Base-by-base conservation (phyloP, 2,888 invertebrate species). In the Achlya flavicornis region DNA sequence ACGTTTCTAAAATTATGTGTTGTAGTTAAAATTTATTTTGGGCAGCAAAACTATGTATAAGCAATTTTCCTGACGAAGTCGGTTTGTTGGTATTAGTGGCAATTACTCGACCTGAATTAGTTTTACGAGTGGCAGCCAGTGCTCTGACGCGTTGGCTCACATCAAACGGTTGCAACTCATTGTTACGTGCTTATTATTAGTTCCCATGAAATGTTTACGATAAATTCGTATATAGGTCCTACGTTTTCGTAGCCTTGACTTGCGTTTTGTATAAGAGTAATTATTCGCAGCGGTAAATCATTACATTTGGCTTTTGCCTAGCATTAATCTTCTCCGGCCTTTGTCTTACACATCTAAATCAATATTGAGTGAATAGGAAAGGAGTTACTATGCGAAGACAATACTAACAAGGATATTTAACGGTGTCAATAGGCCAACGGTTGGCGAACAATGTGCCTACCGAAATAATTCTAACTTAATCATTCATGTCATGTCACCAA, bases 111-210 rank as follows among this genome's bases (percentile, higher is more conserved):
- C 81, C 85, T 88, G 85, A 91, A 89, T 91, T 92, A 90, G 88
- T 90, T 93, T 92, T 89, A 92, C 89, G 91, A 92, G 86, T 86
- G 83, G 79, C 79, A 77, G 84, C 83, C 79, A 80, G 78, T 67
- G 81, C 80, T 85, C 80, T 91, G 91, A 90, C 90, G 89, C 82
- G 85, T 76, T 83, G 75, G 85, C 86, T 82, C 86, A 86, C 86
- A 90, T 88, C 89, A 86, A 88, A 86, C 77, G 83, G 79, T 80
- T 74, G 77, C 80, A 80, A 85, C 84, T 90, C 87, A 91, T 92
- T 92, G 92, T 92, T 92, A 88, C 87, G 77, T 84, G 87, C 88
- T 85, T 92, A 91, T 92, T 91, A 91, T 91, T 92, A 90, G 89
- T 90, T 87, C 82, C 77, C 86, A 79, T 85, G 81, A 77, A 83